Percentiles rank a stretch among this genome's conserved stretches.
Conservation (phyloP, 2,797 vertebrate genomes). For the Schizopygopsis malacanthus region DNA sequence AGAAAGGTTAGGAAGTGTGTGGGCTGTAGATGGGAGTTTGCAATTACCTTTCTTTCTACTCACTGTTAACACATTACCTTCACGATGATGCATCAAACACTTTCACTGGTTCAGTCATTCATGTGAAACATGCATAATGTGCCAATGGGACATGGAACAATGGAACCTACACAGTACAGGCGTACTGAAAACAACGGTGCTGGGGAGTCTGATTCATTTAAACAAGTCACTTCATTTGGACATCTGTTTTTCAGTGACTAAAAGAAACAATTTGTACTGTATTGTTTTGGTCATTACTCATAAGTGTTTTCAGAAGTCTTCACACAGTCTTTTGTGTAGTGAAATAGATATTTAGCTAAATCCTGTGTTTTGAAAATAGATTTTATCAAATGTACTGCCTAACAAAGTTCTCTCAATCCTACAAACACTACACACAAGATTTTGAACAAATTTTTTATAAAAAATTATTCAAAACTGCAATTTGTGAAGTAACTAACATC, state of each 20-base stretch:
- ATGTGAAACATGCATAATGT: conserved; percentile 5
- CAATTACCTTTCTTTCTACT: conserved; percentile 37
- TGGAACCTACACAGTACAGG: not conserved
- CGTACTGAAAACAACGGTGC: not conserved
- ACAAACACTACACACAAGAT: not conserved
- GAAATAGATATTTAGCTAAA: not conserved
- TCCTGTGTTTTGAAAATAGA: not conserved
- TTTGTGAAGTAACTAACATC: not conserved
- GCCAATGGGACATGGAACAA: not conserved
- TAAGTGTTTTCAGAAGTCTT: not conserved
- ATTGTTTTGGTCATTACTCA: not conserved
- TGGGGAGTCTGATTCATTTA: conserved; percentile 22
- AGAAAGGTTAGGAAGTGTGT: conserved; percentile 35
- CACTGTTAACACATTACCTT: conserved; percentile 13
- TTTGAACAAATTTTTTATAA: not conserved
- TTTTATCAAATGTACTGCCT: not conserved
- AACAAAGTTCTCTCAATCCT: not conserved
- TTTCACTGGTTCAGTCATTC: conserved; percentile 4
- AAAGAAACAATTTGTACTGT: not conserved
- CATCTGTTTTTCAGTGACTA: not conserved
- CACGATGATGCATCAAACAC: not conserved
- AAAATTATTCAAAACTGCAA: not conserved
- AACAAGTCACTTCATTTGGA: not conserved
- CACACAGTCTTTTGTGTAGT: not conserved
- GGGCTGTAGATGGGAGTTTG: conserved; percentile 31